A percentile compares a stretch with the other conserved stretches of the same genome.
These are phyloP conservation scores for Oppia nitens DNA, from an alignment of 1,140 invertebrate genomes.

Conservation along the genomic window DNA sequence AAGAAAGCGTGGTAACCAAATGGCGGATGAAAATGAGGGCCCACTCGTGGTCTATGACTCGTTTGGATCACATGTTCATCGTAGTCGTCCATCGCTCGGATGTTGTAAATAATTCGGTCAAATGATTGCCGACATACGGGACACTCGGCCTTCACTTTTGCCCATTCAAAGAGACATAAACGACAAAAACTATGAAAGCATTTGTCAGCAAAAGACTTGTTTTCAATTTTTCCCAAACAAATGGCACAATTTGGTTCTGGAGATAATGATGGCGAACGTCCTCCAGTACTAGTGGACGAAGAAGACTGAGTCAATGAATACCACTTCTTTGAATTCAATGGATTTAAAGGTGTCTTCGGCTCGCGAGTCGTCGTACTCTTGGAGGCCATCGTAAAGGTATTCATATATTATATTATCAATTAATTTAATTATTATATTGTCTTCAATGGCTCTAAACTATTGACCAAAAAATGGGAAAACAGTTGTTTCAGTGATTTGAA, in stretches of 20 bases:
- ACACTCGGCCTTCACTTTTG: conserved; percentile 82
- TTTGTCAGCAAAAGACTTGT: conserved; percentile 75
- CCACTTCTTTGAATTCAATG: neutral
- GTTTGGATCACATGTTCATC: conserved; percentile 54
- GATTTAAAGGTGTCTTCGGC: neutral
- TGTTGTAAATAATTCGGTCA: conserved; percentile 77
- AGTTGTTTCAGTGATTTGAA: too few species aligned
- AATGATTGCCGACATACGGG: conserved; percentile 83
- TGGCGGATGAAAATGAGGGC: neutral
- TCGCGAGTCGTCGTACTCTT: neutral
- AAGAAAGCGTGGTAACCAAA: neutral
- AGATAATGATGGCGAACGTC: conserved; percentile 13
- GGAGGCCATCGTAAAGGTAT: too few species aligned
- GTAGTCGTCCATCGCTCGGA: conserved; percentile 65
- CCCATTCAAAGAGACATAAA: conserved; percentile 78
- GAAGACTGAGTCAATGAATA: neutral
- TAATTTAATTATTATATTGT: too few species aligned
- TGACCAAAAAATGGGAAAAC: too few species aligned
- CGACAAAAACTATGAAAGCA: conserved; percentile 90
- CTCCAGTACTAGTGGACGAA: neutral
- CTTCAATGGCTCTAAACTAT: too few species aligned
- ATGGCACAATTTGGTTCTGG: conserved; percentile 54
- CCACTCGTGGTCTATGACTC: neutral
- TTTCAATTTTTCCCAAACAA: conserved; percentile 62
- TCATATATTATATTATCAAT: too few species aligned